phyloP scores from a whole-genome alignment of 2,797 vertebrate species.

The Phrynocephalus guinanensis region DNA sequence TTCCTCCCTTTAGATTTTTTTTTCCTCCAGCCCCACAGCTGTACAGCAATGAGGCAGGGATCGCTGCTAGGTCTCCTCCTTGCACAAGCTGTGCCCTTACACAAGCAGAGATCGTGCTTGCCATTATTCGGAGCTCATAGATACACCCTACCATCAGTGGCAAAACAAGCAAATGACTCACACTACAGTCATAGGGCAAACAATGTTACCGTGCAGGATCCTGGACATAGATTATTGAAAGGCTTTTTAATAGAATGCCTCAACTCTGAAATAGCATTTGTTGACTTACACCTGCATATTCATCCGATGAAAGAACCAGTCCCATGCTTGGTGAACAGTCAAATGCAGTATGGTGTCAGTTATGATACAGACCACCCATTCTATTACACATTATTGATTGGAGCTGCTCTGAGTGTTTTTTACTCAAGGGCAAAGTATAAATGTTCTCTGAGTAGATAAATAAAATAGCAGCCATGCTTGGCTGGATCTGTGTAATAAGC shows the following conservation, averaged over 20 bases:
- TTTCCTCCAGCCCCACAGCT: too few relatives aligned
- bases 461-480: neutral
- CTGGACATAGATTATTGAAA: neutral
- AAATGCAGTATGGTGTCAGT: neutral
- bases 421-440: neutral
- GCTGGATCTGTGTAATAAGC: neutral
- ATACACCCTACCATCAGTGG: too few relatives aligned
- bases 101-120: too few relatives aligned
- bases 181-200: too few relatives aligned
- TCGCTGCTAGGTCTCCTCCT: too few relatives aligned
- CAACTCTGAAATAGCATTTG: neutral
- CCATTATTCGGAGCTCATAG: too few relatives aligned
- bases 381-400: slow-evolving; percentile 9
- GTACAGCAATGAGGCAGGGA: too few relatives aligned
- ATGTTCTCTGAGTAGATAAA: slow-evolving; percentile 3
- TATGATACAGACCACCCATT: neutral
- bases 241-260: neutral
- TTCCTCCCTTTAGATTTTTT: neutral
- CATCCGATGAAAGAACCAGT: fast-evolving
- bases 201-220: too few relatives aligned
- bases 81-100: too few relatives aligned
- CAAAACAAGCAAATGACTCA: too few relatives aligned
- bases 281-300: neutral
- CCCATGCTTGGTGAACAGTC: neutral
- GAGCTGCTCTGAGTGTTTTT: slow-evolving; percentile 14